A percentile compares a stretch with the other conserved stretches of the same genome.
Evolutionary conservation across 2,797 vertebrate genomes (phyloP).

Genomic region (Selene dorsalis): DNA sequence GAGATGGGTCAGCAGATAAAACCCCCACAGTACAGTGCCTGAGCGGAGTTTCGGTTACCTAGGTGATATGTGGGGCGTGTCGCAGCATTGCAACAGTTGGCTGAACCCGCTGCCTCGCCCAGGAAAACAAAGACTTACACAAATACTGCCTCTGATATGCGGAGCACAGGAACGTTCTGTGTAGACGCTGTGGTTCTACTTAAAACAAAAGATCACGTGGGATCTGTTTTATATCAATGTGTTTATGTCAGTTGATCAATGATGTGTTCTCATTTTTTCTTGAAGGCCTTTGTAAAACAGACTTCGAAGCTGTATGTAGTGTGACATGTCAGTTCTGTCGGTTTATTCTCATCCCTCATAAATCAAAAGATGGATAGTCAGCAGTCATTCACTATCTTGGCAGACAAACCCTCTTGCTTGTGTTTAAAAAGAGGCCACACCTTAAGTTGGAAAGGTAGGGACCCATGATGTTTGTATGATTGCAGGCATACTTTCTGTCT

Average conservation of each 20-base stretch:
- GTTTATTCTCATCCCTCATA: neutral
- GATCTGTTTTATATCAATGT: neutral
- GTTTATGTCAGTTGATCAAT: neutral
- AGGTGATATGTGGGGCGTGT: conserved; percentile 71
- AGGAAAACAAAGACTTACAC: conserved; percentile 70
- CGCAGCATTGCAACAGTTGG: conserved; percentile 71
- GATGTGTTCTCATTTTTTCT: neutral
- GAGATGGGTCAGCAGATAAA: conserved; percentile 71
- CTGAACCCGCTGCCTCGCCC: conserved; percentile 71
- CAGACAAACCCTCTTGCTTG: neutral
- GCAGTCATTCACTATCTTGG: neutral
- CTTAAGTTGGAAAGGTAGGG: conserved; percentile 40
- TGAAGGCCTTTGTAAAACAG: neutral
- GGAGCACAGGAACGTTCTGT: conserved; percentile 42
- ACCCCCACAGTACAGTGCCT: conserved; percentile 31
- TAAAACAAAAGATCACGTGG: neutral
- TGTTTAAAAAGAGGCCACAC: conserved; percentile 44
- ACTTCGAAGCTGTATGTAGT: neutral
- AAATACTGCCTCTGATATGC: conserved; percentile 67
- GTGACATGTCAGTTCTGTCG: neutral
- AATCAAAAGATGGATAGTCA: neutral
- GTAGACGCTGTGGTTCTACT: neutral
- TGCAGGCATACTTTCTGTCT: conserved; percentile 37
- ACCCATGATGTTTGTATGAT: neutral
- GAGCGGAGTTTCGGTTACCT: conserved; percentile 67